Evolutionary conservation across 2,888 invertebrate genomes (phyloP).

Genomic region (Hipparchia sbordonii): DNA sequence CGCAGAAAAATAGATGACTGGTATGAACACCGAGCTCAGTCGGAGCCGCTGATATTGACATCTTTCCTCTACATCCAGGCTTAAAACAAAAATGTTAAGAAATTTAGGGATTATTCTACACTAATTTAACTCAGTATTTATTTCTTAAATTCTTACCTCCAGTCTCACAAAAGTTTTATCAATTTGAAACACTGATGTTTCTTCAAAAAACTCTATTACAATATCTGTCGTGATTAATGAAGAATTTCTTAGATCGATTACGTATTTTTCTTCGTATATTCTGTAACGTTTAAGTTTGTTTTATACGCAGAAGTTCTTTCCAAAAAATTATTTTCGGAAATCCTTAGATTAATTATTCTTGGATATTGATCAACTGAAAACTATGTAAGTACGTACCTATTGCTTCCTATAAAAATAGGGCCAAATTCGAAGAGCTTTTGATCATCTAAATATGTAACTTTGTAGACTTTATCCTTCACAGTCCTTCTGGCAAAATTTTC

Average conservation of each 20-base stretch:
- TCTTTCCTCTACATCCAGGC: constrained; percentile 67
- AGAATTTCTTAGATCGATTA: constrained; percentile 79
- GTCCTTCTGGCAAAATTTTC: constrained; percentile 69
- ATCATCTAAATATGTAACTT: constrained; percentile 72
- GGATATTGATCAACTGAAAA: neutral
- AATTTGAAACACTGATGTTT: constrained; percentile 71
- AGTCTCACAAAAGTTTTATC: constrained; percentile 62
- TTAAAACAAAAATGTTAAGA: constrained; percentile 42
- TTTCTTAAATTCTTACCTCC: constrained; percentile 51
- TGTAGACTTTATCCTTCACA: constrained; percentile 65
- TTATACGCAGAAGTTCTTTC: neutral
- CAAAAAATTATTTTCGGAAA: neutral
- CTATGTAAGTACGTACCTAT: constrained; percentile 53
- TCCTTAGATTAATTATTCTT: neutral
- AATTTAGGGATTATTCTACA: no score
- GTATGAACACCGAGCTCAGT: constrained; percentile 60
- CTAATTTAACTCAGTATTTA: no score
- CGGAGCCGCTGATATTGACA: constrained; percentile 70
- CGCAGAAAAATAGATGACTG: constrained; percentile 63
- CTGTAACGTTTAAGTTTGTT: constrained; percentile 49
- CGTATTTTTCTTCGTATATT: constrained; percentile 71
- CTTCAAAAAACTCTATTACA: constrained; percentile 69
- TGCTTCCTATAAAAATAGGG: constrained; percentile 68
- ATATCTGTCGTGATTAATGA: constrained; percentile 78
- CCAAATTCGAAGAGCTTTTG: constrained; percentile 73